phyloP scores from a whole-genome alignment of 2,113 vertebrate species.

The Forbesichthys agassizii region DNA sequence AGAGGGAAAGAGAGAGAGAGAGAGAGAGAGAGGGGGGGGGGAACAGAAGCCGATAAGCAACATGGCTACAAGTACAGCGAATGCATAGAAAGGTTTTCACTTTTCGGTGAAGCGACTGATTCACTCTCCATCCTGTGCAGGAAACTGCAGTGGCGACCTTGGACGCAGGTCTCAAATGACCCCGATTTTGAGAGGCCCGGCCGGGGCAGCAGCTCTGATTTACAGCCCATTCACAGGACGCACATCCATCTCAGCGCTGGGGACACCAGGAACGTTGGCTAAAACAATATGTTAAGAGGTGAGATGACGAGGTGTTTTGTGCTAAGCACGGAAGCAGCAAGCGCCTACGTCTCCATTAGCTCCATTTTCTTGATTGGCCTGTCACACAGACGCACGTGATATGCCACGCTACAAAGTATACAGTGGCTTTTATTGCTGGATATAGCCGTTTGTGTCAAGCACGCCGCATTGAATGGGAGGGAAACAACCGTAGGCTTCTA shows the following conservation, averaged over 20 bases:
- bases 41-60: conserved; percentile 28
- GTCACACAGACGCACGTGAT: conserved; percentile 62
- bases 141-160: conserved; percentile 51
- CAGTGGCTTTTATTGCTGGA: conserved; percentile 49
- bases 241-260: conserved; percentile 51
- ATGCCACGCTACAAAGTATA: conserved; percentile 26
- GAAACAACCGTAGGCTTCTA: conserved; percentile 7
- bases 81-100: conserved; percentile 24
- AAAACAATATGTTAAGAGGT: conserved; percentile 69
- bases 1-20: conserved; percentile 8
- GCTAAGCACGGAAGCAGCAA: conserved; percentile 1
- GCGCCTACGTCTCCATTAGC: conserved; percentile 72
- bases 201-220: conserved; percentile 40
- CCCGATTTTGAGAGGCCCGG: conserved; percentile 43
- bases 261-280: conserved; percentile 58
- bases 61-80: conserved; percentile 4
- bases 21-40: not conserved
- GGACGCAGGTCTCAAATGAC: conserved; percentile 38
- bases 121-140: not conserved
- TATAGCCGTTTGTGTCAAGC: conserved; percentile 44
- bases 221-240: conserved; percentile 61
- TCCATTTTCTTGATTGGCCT: conserved; percentile 76
- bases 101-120: conserved; percentile 17
- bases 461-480: conserved; percentile 28
- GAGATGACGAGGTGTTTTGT: conserved; percentile 58